These are phyloP conservation scores for Fragum fragum DNA, from an alignment of 2,888 invertebrate species.

Conservation along the genomic window DNA sequence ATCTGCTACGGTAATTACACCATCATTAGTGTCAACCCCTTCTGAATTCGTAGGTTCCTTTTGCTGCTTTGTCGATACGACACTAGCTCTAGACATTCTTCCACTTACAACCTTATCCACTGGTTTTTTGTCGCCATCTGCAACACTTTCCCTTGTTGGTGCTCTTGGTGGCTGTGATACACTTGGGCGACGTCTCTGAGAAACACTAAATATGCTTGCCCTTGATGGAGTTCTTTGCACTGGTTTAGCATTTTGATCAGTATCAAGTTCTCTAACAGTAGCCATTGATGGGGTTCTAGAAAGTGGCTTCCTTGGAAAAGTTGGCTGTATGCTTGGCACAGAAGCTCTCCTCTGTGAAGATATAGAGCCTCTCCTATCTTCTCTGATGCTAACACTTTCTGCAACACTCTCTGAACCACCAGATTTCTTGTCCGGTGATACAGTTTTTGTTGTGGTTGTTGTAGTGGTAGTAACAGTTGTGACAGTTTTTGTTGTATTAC, in stretches of 20 bases:
- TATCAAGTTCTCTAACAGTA: constrained; percentile 1
- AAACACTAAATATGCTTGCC: constrained; percentile 4
- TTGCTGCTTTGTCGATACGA: background rate
- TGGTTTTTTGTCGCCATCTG: constrained; percentile 3
- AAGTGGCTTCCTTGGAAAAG: background rate
- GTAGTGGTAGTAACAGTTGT: constrained; percentile 16
- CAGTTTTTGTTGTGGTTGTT: constrained; percentile 23
- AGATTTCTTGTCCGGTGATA: constrained; percentile 12
- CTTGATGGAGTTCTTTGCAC: constrained; percentile 19
- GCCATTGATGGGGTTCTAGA: constrained; percentile 43
- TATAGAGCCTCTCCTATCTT: constrained; percentile 1
- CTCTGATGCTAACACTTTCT: constrained; percentile 8
- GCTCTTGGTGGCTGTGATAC: constrained; percentile 27
- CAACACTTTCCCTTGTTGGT: constrained; percentile 33
- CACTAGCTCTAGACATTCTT: background rate
- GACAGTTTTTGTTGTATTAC: background rate
- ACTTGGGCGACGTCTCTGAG: constrained; percentile 9
- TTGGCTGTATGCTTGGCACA: background rate
- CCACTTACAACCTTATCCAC: background rate
- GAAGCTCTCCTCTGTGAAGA: constrained; percentile 6
- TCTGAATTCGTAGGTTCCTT: background rate
- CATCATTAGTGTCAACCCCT: background rate
- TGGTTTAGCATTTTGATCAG: background rate
- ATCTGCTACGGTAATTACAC: background rate
- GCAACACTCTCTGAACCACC: background rate